phyloP scores from a whole-genome alignment of 1,140 invertebrate genomes.

The Caenorhabditis inopinata region DNA sequence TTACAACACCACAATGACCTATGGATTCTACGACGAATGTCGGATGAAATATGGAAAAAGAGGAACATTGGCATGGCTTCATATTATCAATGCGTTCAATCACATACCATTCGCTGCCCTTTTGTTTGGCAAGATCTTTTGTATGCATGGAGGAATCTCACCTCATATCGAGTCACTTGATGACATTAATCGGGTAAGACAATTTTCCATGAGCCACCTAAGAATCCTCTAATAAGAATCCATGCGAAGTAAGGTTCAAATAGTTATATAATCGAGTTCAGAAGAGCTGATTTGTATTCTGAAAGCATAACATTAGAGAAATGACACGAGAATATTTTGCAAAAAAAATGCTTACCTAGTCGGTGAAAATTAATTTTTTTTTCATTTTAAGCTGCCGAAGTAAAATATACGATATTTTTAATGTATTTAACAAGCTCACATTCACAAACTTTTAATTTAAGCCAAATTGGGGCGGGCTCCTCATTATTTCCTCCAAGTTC shows the following conservation, averaged over 20 bases:
- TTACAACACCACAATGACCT: conserved; percentile 95
- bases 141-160: conserved; percentile 93
- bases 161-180: conserved; percentile 86
- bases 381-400: too few relatives aligned
- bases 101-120: conserved; percentile 41
- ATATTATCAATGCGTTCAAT: conserved; percentile 47
- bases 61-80: conserved; percentile 34
- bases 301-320: too few relatives aligned
- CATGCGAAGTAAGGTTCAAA: too few relatives aligned
- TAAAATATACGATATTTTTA: too few relatives aligned
- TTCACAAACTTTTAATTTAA: too few relatives aligned
- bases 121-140: conserved; percentile 90
- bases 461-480: too few relatives aligned
- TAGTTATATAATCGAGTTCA: too few relatives aligned
- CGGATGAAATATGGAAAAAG: conserved; percentile 14
- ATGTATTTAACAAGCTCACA: too few relatives aligned
- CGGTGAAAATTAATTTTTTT: background rate
- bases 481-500: too few relatives aligned
- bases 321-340: background rate
- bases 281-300: too few relatives aligned
- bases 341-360: background rate
- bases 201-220: too few relatives aligned
- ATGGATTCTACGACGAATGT: conserved; percentile 84
- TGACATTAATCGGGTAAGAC: conserved; percentile 73
- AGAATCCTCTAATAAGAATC: too few relatives aligned